These are phyloP conservation scores for Bactericera cockerelli DNA, from an alignment of 1,140 invertebrate genomes.

Conservation along the genomic window DNA sequence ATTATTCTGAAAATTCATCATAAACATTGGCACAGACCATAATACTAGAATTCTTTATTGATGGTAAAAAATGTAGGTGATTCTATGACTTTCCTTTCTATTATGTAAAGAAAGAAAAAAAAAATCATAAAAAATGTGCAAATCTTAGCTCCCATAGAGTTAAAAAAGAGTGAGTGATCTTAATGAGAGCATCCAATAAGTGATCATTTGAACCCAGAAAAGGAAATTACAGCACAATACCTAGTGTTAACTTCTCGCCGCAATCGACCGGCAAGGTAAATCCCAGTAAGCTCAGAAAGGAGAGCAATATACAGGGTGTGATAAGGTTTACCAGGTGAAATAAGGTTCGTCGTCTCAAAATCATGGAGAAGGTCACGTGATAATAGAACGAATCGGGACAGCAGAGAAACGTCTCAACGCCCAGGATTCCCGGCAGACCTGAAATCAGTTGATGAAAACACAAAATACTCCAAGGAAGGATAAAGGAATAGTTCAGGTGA, in stretches of 20 bases:
- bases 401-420: conserved; percentile 29
- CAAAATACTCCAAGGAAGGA: conserved; percentile 14
- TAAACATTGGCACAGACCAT: no score
- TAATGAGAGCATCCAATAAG: no score
- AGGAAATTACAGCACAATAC: no score
- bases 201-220: no score
- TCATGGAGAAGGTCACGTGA: conserved; percentile 47
- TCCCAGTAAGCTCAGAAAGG: conserved; percentile 46
- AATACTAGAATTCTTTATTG: no score
- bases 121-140: no score
- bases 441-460: conserved; percentile 25
- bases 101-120: no score
- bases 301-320: conserved; percentile 50
- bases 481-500: neutral
- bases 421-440: conserved; percentile 33
- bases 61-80: no score
- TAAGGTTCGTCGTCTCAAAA: conserved; percentile 43
- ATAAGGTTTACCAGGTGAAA: conserved; percentile 58
- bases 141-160: no score
- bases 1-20: no score
- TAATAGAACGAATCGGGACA: conserved; percentile 42
- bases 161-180: no score
- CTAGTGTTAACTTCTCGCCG: conserved; percentile 53
- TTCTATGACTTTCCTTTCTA: no score
- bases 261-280: conserved; percentile 50